Percentiles rank a stretch among this genome's conserved stretches.
Evolutionary conservation across 2,113 vertebrate genomes (phyloP).

Genomic region (Odocoileus virginianus): DNA sequence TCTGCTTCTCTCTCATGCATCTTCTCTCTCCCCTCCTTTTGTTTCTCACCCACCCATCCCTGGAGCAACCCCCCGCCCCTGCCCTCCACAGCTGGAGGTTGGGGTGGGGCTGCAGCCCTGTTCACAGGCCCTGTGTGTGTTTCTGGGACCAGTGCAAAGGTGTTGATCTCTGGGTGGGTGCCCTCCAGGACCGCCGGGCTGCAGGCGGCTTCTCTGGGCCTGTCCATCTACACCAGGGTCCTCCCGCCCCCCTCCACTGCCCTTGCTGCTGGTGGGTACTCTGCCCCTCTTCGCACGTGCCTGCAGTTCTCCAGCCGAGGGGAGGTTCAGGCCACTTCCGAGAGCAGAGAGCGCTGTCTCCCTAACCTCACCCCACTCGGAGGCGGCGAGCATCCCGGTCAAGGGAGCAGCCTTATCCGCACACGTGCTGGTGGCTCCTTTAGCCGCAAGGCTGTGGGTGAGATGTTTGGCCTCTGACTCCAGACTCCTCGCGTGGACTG

Average conservation of each 20-base stretch:
- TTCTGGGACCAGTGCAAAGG: not conserved
- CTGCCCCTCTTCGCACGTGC: not conserved
- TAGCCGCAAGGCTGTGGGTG: not conserved
- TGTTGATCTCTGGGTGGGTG: not conserved
- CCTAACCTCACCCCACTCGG: not conserved
- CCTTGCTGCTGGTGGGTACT: not conserved
- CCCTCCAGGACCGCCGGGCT: not conserved
- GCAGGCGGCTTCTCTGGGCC: not conserved
- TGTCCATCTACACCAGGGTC: not conserved
- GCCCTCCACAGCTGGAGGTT: not conserved
- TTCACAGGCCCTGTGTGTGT: fast-evolving
- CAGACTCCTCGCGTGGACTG: not conserved
- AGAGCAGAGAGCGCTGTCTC: not conserved
- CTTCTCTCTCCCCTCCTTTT: not conserved
- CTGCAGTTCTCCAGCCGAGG: not conserved
- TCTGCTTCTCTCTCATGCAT: not conserved
- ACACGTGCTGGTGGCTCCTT: not conserved
- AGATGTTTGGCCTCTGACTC: not conserved
- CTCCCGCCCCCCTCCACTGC: fast-evolving
- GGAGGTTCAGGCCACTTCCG: no score
- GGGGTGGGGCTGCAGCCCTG: not conserved
- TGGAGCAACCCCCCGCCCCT: not conserved
- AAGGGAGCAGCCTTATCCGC: not conserved
- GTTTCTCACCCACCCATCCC: not conserved
- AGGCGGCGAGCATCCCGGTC: not conserved